Evolutionary conservation across 2,113 vertebrate species (phyloP), one percentile per base, ranked within the genome.

Genomic region (Cebus imitator): DNA sequence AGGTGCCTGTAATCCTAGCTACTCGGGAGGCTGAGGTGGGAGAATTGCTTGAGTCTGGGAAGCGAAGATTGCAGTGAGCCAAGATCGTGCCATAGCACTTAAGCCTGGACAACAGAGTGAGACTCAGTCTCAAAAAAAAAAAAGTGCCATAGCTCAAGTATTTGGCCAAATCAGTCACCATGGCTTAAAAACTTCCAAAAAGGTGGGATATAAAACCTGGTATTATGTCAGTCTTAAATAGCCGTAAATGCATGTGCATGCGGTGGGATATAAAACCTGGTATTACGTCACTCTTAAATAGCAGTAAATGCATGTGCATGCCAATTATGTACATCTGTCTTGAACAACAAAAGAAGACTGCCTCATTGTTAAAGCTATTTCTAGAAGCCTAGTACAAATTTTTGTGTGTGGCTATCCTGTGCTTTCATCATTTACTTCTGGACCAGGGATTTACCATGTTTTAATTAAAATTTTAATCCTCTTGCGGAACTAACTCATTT

Each of bases 381-480:
- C 66, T 94, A 48, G 88, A 94, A 97, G 76, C 45, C 73, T 43
- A 0, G 17, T 48, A 25, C 32, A 87, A 21, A 43, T 8, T 27
- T 90, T 61, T 40, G 0, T 64, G 27, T 94, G 61, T 94, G 61
- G n/a, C 2, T 76, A 4, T 93, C 0, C 2, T 73, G 40, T 52
- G 6, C 85, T 75, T 70, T 21, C 16, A 57, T 86, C 52, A 50
- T 81, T 96, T 95, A 78, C 79, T 90, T 95, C 79, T 83, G 68
- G 40, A 68, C 45, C 50, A 35, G 55, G 79, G 72, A 84, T 91
- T 87, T 75, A 45, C 40, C 11, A 1, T 64, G 21, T 96, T 32
- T 95, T 95, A 91, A 90, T 90, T 95, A 84, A 80, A 55, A 3
- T 45, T 88, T 95, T 73, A 96, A 72, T 94, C 57, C 70, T 95